phyloP scores from a whole-genome alignment of 2,113 vertebrate species.

The Rhynchopsitta pachyrhyncha region DNA sequence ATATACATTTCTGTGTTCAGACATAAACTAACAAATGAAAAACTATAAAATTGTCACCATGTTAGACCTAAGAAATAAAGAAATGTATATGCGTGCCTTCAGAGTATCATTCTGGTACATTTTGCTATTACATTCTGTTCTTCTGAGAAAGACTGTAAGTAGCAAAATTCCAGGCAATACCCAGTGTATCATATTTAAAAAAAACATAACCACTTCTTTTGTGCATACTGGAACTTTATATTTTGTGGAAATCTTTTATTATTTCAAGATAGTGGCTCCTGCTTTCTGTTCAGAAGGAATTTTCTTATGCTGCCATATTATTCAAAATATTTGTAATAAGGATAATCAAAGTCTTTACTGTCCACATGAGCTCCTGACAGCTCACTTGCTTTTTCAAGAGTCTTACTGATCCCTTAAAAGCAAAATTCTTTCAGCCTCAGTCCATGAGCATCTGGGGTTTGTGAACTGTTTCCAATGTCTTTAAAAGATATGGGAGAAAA shows the following conservation, averaged over 20 bases:
- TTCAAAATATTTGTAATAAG: slow-evolving; percentile 6
- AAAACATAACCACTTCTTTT: neutral
- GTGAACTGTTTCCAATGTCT: neutral
- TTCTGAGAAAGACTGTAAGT: neutral
- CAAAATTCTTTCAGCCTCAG: neutral
- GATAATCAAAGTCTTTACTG: neutral
- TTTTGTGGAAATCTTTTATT: neutral
- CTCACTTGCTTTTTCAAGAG: neutral
- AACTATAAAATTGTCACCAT: neutral
- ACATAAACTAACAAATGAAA: neutral
- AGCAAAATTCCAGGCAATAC: neutral
- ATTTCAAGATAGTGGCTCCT: neutral
- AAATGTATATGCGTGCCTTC: neutral
- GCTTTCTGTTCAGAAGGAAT: neutral
- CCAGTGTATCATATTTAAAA: neutral
- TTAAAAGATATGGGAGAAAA: neutral
- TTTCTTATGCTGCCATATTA: neutral
- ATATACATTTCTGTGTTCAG: neutral
- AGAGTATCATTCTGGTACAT: neutral
- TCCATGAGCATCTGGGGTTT: neutral
- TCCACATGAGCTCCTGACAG: neutral
- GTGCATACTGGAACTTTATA: neutral
- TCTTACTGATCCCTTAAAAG: neutral
- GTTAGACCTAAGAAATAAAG: neutral
- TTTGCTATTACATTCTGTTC: neutral